A percentile compares a stretch with the other conserved stretches of the same genome.
phyloP scores from a whole-genome alignment of 2,888 invertebrate species.

The Leptinotarsa haldemani region DNA sequence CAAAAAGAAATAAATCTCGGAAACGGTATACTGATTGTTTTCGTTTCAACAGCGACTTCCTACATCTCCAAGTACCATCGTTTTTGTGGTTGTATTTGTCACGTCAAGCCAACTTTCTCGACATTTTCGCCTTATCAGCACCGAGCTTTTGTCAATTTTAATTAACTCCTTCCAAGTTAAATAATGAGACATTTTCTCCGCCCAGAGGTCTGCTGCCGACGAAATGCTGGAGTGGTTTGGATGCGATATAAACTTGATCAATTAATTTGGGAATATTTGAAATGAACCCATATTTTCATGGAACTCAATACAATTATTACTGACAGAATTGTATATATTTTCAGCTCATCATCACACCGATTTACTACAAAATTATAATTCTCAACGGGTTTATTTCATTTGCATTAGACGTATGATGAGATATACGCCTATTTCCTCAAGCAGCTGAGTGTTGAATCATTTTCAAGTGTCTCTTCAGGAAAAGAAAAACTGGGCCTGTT shows the following conservation, averaged over 20 bases:
- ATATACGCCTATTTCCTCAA: too few species aligned
- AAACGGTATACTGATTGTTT: not conserved
- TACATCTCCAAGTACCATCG: conserved; percentile 31
- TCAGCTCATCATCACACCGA: too few species aligned
- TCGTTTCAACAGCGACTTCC: conserved; percentile 17
- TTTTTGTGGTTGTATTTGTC: conserved; percentile 41
- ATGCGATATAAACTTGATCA: not conserved
- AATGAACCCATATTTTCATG: not conserved
- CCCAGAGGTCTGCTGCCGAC: conserved; percentile 1
- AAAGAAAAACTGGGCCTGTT: too few species aligned
- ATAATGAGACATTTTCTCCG: conserved; percentile 37
- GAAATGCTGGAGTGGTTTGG: not conserved
- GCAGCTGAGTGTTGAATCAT: too few species aligned
- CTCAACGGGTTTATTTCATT: too few species aligned
- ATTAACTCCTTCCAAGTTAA: conserved; percentile 41
- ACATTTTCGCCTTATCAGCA: conserved; percentile 37
- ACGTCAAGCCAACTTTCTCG: conserved; percentile 37
- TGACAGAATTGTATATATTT: not conserved
- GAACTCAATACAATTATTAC: not conserved
- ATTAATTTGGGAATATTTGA: not conserved
- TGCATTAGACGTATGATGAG: too few species aligned
- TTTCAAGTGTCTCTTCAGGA: too few species aligned
- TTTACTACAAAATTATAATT: too few species aligned
- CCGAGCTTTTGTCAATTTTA: conserved; percentile 43
- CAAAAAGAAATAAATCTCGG: not conserved